Evolutionary conservation across 2,113 vertebrate genomes (phyloP).

Genomic region (Amphilophus citrinellus): DNA sequence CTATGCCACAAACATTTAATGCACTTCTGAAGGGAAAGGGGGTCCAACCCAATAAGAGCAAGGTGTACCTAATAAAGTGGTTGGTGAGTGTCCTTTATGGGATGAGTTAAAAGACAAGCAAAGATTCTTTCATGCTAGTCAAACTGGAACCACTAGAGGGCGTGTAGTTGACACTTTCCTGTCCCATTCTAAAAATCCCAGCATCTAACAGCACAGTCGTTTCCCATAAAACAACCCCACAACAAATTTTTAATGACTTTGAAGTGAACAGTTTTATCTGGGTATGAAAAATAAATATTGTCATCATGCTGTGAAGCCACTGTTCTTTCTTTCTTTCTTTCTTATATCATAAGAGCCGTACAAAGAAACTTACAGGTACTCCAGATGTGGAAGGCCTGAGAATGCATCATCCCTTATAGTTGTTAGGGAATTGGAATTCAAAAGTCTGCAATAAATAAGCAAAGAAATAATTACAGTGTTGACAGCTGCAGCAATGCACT

Average conservation of each 20-base stretch:
- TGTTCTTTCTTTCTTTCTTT: neutral
- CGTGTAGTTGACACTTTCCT: neutral
- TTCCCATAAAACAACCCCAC: neutral
- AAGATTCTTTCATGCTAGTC: neutral
- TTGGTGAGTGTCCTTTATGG: neutral
- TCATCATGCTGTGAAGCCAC: neutral
- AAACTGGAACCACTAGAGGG: conserved; percentile 30
- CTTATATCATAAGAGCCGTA: too few relatives aligned
- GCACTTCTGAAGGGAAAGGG: neutral
- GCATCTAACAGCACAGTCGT: neutral
- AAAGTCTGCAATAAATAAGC: conserved; percentile 83
- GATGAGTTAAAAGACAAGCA: neutral
- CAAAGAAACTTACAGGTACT: conserved; percentile 92
- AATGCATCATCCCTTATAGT: conserved; percentile 96
- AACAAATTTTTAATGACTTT: neutral
- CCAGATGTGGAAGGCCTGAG: conserved; percentile 94
- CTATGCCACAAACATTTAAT: neutral
- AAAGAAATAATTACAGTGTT: neutral
- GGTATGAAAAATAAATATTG: neutral
- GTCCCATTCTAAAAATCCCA: neutral
- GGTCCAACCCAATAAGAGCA: rapidly evolving
- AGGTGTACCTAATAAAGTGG: neutral
- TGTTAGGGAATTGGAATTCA: conserved; percentile 97
- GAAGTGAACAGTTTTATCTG: neutral
- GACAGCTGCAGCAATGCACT: neutral